Conservation (phyloP, 2,888 invertebrate genomes). For the Aphidius colemani region DNA sequence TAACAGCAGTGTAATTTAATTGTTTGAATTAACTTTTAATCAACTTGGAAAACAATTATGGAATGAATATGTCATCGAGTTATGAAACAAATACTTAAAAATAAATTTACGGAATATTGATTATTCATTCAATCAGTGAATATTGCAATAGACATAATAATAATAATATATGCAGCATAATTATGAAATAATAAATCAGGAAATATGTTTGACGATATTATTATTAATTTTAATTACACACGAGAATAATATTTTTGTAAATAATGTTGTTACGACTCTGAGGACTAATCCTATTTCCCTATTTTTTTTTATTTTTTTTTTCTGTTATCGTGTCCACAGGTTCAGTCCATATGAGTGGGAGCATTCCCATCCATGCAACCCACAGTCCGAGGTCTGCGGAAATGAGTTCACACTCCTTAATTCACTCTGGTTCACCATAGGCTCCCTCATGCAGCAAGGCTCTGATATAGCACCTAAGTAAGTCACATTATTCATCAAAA, state of each 20-base stretch:
- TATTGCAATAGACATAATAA: background rate
- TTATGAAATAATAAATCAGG: no score
- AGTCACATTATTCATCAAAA: constrained; percentile 59
- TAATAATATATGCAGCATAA: no score
- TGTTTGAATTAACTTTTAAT: no score
- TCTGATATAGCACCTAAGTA: constrained; percentile 91
- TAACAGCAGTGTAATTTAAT: no score
- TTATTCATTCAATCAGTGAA: background rate
- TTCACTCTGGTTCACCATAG: constrained; percentile 94
- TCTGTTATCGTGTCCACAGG: constrained; percentile 65
- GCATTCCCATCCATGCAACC: constrained; percentile 83
- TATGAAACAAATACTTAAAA: no score
- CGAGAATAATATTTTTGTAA: background rate
- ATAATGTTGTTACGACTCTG: constrained; percentile 31
- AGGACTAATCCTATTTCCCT: constrained; percentile 49
- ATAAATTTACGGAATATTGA: no score
- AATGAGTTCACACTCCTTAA: constrained; percentile 90
- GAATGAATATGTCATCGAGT: no score
- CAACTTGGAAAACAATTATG: no score
- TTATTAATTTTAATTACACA: no score
- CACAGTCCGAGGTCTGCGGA: constrained; percentile 83
- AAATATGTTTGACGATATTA: no score
- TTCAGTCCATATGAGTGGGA: constrained; percentile 94
- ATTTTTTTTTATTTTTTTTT: constrained; percentile 21
- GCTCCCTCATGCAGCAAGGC: constrained; percentile 91